A percentile compares a stretch with the other conserved stretches of the same genome.
phyloP scores from a whole-genome alignment of 2,888 invertebrate species.

The Macrosoma leucophasiata region DNA sequence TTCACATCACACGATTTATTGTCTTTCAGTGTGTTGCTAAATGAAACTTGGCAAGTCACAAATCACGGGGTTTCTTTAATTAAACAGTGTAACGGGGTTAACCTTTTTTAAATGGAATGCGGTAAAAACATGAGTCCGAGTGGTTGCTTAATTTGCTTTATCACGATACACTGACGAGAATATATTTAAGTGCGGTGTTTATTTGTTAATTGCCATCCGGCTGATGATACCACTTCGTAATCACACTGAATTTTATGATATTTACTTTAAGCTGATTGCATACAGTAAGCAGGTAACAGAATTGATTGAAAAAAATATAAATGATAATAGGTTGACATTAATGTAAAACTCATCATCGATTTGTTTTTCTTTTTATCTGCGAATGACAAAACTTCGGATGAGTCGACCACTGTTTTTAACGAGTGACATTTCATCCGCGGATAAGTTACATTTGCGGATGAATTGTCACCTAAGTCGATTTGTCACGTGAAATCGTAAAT shows the following conservation, averaged over 20 bases:
- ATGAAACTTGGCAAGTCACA: slow-evolving; percentile 5
- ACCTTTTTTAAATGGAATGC: slow-evolving; percentile 3
- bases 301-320: no score
- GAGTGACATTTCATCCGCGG: no score
- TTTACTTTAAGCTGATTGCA: no score
- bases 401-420: no score
- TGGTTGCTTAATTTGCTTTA: slow-evolving; percentile 9
- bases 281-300: no score
- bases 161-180: slow-evolving; percentile 7
- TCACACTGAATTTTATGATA: slow-evolving; percentile 44
- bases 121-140: slow-evolving; percentile 1
- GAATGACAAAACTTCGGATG: no score
- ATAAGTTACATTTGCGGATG: no score
- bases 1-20: slow-evolving; percentile 9
- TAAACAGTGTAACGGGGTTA: not conserved
- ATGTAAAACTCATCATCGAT: no score
- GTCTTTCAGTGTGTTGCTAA: slow-evolving; percentile 3
- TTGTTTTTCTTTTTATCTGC: no score
- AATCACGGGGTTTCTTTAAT: slow-evolving; percentile 6
- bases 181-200: slow-evolving; percentile 27
- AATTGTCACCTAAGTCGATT: no score
- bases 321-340: no score
- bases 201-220: slow-evolving; percentile 41
- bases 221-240: slow-evolving; percentile 29
- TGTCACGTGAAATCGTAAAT: no score